Percentiles rank a stretch among this genome's conserved stretches.
Evolutionary conservation across 1,140 invertebrate species (phyloP).

Genomic region (Achatina immaculata): DNA sequence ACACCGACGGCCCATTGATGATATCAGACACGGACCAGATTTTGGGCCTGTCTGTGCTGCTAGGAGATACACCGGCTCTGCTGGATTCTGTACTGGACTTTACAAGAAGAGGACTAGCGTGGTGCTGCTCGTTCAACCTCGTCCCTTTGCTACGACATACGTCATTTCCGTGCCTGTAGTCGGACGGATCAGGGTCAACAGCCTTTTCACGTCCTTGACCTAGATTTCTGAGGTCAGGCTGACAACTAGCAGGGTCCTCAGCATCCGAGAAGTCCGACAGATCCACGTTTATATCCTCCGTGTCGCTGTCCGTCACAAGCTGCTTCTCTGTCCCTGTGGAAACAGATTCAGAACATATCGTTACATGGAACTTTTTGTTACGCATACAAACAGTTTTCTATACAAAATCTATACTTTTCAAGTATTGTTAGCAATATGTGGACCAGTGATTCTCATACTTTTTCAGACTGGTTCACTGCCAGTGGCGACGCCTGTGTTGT

Average conservation of each 20-base stretch:
- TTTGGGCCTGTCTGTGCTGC: slow-evolving; percentile 22
- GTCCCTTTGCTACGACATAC: background rate
- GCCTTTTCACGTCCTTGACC: background rate
- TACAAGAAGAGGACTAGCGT: background rate
- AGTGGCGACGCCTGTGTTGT: no score
- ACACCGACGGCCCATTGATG: slow-evolving; percentile 1
- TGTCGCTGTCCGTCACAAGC: slow-evolving; percentile 1
- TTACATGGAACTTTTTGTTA: slow-evolving; percentile 25
- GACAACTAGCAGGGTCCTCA: slow-evolving; percentile 2
- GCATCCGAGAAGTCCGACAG: slow-evolving; percentile 46
- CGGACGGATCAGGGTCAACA: background rate
- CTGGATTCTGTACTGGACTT: background rate
- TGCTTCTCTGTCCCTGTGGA: background rate
- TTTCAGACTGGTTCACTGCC: no score
- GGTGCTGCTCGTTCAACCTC: background rate
- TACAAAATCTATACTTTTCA: no score
- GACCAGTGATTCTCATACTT: no score
- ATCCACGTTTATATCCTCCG: slow-evolving; percentile 44
- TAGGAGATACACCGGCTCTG: background rate
- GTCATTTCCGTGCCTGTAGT: background rate
- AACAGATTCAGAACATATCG: slow-evolving; percentile 5
- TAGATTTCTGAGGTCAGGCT: no score
- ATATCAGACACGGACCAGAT: slow-evolving; percentile 46
- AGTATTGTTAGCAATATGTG: no score
- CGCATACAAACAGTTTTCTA: background rate